Base-by-base conservation (phyloP, 2,888 invertebrate species). In the Acanthosoma haemorrhoidale region DNA sequence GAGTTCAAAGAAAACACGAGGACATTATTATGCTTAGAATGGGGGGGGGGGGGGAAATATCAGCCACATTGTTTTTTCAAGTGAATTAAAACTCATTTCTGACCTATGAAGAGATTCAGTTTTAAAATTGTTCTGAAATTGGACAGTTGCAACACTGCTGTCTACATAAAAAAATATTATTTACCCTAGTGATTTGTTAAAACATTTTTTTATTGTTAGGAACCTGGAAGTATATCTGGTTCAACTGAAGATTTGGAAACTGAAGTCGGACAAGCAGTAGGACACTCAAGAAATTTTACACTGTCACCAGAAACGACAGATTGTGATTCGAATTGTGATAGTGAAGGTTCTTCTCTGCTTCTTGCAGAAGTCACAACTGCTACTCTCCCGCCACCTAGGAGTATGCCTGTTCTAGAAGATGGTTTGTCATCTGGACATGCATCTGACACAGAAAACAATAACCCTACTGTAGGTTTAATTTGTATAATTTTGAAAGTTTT, bases 371-470 rank as follows among this genome's bases (percentile, higher is more conserved):
- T 73, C 9, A 69, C 73, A 15, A 72, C 69, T 38, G 73, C 74
- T 21, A 72, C 71, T 16, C 73, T 74, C 29, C 73, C 74, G 21
- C 72, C 74, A 38, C 71, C 74, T 34, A 87, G 87, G 63, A 88
- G 87, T 76, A 91, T 96, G 90, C 96, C 96, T 0, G 89, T 94
- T 15, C 86, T 96, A 57, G 95, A 96, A 79, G 96, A 96, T 80
- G 96, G 95, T 0, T 83, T 96, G 70, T 95, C 95, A 2, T 95
- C 95, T 38, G 95, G 95, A 2, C 95, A 95, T 79, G 93, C 90
- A 1, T 94, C 94, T 73, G 96, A 96, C 78, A 91, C 88, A 0
- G 96, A 96, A 81, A 92, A 92, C 79, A 92, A 92, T 78, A 92
- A 92, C 80, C 89, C 87, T 18, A 86, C 87, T n/a, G 85, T 86